These are phyloP conservation scores for Rhinolophus sinicus DNA, from an alignment of 2,113 vertebrate species.

Conservation along the genomic window DNA sequence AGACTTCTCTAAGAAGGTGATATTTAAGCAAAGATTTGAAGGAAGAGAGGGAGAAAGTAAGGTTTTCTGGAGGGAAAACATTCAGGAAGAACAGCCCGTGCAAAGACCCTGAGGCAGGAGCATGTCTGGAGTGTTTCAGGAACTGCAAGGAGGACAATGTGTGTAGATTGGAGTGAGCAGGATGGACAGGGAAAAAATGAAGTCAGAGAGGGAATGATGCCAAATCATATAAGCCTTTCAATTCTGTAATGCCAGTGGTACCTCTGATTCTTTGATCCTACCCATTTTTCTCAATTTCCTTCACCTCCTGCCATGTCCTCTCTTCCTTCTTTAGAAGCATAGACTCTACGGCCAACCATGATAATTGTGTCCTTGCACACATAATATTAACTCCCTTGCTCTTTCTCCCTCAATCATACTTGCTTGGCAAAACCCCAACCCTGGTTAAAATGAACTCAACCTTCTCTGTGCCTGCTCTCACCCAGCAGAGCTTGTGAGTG, in stretches of 20 bases:
- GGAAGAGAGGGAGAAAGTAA: neutral
- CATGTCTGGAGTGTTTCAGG: neutral
- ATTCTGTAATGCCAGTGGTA: neutral
- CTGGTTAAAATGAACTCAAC: neutral
- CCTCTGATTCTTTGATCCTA: neutral
- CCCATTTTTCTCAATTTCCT: neutral
- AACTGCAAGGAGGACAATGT: neutral
- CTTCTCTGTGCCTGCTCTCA: neutral
- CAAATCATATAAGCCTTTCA: neutral
- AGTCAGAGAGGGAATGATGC: neutral
- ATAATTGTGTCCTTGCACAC: neutral
- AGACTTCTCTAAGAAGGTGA: neutral
- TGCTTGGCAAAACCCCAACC: neutral
- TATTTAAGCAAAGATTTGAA: neutral
- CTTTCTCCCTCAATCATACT: neutral
- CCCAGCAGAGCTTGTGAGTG: neutral
- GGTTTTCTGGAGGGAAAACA: neutral
- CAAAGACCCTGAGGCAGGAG: neutral
- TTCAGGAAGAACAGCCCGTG: neutral
- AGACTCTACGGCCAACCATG: neutral
- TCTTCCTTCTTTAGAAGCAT: neutral
- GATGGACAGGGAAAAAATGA: neutral
- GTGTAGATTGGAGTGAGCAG: neutral
- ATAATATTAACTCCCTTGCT: rapidly evolving
- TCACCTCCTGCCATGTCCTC: neutral